Evolutionary conservation across 2,888 invertebrate genomes (phyloP).

Genomic region (Himalopsyche kuldschensis): DNA sequence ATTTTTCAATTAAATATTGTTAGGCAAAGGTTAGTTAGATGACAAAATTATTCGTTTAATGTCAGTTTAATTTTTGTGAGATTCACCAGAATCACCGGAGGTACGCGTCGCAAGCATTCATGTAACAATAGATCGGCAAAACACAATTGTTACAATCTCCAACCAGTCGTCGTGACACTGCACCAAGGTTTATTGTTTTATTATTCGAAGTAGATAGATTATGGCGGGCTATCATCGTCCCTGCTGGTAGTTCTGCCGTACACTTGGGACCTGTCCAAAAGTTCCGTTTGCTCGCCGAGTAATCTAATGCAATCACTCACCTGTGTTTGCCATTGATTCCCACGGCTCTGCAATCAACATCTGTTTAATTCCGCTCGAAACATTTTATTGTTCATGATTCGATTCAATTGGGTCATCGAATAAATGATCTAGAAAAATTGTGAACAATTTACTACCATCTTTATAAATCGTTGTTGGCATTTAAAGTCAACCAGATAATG

Average conservation of each 20-base stretch:
- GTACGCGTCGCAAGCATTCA: neutral
- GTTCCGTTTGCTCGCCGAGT: neutral
- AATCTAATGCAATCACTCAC: neutral
- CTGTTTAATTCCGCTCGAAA: neutral
- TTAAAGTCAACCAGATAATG: too few species aligned
- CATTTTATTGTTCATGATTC: neutral
- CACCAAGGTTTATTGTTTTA: conserved; percentile 39
- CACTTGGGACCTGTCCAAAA: neutral
- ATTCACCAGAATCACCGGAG: too few species aligned
- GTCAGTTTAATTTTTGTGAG: too few species aligned
- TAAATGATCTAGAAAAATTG: neutral
- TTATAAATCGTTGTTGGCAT: too few species aligned
- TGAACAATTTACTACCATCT: too few species aligned
- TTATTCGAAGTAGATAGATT: conserved; percentile 32
- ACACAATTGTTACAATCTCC: conserved; percentile 9
- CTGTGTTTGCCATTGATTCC: neutral
- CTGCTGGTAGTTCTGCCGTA: neutral
- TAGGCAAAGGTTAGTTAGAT: too few species aligned
- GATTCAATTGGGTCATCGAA: neutral
- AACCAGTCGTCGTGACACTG: conserved; percentile 28
- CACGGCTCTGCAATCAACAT: neutral
- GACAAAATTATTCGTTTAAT: too few species aligned
- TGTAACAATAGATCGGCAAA: neutral
- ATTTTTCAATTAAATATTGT: too few species aligned
- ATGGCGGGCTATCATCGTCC: neutral